Percentiles rank a stretch among this genome's conserved stretches.
phyloP scores from a whole-genome alignment of 1,140 invertebrate species.

The Saccostrea cuccullata region DNA sequence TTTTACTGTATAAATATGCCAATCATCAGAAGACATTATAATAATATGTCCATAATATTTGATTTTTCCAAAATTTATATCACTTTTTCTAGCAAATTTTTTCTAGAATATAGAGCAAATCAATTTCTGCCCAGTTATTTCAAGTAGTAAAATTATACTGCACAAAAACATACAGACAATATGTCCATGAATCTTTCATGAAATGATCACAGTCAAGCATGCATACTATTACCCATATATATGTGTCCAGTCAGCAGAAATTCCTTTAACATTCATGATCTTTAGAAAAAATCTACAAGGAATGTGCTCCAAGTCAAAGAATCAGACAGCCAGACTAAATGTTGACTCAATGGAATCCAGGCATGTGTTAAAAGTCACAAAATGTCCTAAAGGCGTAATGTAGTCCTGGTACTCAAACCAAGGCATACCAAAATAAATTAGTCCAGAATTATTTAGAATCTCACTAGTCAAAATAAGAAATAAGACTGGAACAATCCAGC shows the following conservation, averaged over 20 bases:
- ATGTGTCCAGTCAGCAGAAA: slow-evolving; percentile 6
- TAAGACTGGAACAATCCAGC: not conserved
- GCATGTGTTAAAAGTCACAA: not conserved
- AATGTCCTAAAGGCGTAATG: not conserved
- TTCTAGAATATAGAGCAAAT: no score
- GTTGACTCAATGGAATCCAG: not conserved
- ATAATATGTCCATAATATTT: no score
- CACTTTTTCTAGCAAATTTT: no score
- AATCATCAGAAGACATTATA: no score
- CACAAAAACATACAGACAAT: no score
- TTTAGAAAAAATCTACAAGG: not conserved
- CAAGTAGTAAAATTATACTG: no score
- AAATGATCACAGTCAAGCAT: no score
- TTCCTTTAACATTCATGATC: not conserved
- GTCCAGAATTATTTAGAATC: slow-evolving; percentile 13
- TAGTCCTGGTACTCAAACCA: not conserved
- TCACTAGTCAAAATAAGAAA: slow-evolving; percentile 1
- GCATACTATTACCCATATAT: not conserved
- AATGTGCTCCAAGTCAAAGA: slow-evolving; percentile 16
- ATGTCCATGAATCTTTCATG: no score
- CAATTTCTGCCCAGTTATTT: no score
- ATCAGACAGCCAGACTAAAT: not conserved
- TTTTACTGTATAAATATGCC: no score
- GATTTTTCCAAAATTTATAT: no score
- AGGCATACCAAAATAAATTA: slow-evolving; percentile 30